Evolutionary conservation across 2,113 vertebrate species (phyloP), one percentile per base, ranked within the genome.

Genomic region (Scopus umbretta): DNA sequence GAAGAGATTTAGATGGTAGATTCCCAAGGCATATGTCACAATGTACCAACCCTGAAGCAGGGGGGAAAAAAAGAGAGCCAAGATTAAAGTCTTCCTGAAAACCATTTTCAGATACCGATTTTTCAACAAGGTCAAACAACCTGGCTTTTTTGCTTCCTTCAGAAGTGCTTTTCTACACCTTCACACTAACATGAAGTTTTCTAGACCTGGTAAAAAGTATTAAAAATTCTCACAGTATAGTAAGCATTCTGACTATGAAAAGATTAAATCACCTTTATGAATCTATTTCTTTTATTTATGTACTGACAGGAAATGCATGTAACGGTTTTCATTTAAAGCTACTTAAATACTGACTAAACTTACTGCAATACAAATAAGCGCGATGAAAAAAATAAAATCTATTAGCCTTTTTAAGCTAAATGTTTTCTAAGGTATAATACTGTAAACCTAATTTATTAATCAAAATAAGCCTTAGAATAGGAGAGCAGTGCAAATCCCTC

Each of bases 1-100:
- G 97, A 99, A 98, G 67, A 99, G 98, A 76, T 99, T 99, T 88
- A 99, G 98, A 56, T 98, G 98, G 97, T 98, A 99, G 97, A 99
- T 99, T 42, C 98, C 98, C 98, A 99, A 97, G 96, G 98, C 98
- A 42, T 99, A 99, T 67, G 98, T 99, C 97, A 99, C 98, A 73
- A 99, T 99, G 97, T 99, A 99, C 98, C 98, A 99, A 59, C 98
- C 98, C 98, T 99, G 94, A 17, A 86, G 84, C 45, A 80, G 26
- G 88, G 32, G 84, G 17, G 4, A 50, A 53, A 40, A 50, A 53
- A 40, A 50, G 16, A 63, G 43, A 80, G 50, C 34, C 3, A 53
- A 45, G 14, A n/a, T 58, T 55, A 53, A 68, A 74, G 29, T 27
- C 56, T 38, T 85, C 40, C 34, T 40, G 30, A 29, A 81, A 79